A percentile compares a stretch with the other conserved stretches of the same genome.
phyloP scores from a whole-genome alignment of 2,888 invertebrate genomes.

The Ectemnius cavifrons region DNA sequence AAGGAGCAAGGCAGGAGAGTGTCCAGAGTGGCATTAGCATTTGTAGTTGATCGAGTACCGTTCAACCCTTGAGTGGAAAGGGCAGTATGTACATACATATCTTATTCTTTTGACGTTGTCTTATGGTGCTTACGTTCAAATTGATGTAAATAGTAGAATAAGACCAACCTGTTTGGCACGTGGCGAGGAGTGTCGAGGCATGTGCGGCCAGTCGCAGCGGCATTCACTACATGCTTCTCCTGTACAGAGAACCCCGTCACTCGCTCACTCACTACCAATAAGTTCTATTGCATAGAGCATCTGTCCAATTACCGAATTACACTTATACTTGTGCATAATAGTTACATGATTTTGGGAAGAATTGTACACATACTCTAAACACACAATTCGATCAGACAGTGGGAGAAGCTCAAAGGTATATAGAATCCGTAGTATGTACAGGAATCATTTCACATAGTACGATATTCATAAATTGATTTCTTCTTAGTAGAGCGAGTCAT shows the following conservation, averaged over 20 bases:
- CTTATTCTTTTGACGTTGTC: slow-evolving; percentile 7
- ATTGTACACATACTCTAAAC: slow-evolving; percentile 45
- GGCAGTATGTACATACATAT: slow-evolving; percentile 37
- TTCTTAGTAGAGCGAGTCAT: neutral
- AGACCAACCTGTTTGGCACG: slow-evolving; percentile 75
- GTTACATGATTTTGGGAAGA: neutral
- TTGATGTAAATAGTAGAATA: slow-evolving; percentile 51
- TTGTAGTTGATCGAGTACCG: neutral
- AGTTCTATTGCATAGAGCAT: slow-evolving; percentile 52
- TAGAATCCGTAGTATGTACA: slow-evolving; percentile 48
- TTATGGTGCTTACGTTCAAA: slow-evolving; percentile 18
- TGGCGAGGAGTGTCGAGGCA: slow-evolving; percentile 77
- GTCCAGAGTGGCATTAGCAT: neutral
- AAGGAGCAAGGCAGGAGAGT: neutral
- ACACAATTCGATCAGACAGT: slow-evolving; percentile 26
- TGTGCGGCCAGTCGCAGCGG: slow-evolving; percentile 74
- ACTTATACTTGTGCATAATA: neutral
- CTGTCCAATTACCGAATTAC: slow-evolving; percentile 41
- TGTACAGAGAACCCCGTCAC: slow-evolving; percentile 77
- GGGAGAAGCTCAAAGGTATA: slow-evolving; percentile 56
- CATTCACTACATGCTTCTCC: slow-evolving; percentile 76
- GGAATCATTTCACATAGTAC: slow-evolving; percentile 14
- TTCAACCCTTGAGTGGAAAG: neutral
- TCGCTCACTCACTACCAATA: slow-evolving; percentile 75
- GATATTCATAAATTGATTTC: slow-evolving; percentile 14